phyloP scores from a whole-genome alignment of 2,888 invertebrate species.

The Encarsia formosa region DNA sequence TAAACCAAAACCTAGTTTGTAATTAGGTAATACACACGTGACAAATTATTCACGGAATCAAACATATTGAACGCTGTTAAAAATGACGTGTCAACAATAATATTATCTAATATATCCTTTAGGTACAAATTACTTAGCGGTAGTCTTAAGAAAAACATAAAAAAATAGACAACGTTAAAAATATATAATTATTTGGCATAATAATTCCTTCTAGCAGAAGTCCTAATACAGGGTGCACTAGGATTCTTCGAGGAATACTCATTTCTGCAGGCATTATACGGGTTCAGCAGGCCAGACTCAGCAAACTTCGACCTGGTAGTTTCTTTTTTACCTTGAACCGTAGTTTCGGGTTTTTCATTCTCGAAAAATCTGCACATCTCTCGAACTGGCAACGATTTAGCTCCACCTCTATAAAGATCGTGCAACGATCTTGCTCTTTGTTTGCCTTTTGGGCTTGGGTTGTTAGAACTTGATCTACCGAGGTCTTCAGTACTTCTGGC shows the following conservation, averaged over 20 bases:
- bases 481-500: slow-evolving; percentile 66
- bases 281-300: slow-evolving; percentile 29
- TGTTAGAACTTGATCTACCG: slow-evolving; percentile 43
- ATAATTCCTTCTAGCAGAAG: slow-evolving; percentile 39
- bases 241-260: slow-evolving; percentile 30
- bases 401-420: slow-evolving; percentile 56
- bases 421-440: slow-evolving; percentile 66
- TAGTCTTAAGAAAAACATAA: neutral
- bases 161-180: neutral
- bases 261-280: slow-evolving; percentile 24
- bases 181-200: slow-evolving; percentile 32
- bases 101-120: neutral
- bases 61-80: neutral
- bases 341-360: slow-evolving; percentile 11
- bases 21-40: too few species aligned
- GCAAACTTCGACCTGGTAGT: slow-evolving; percentile 28
- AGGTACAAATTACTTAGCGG: too few species aligned
- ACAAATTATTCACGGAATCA: too few species aligned
- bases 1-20: too few species aligned
- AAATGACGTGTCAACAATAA: neutral
- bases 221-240: slow-evolving; percentile 37
- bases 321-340: slow-evolving; percentile 5
- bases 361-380: slow-evolving; percentile 71
- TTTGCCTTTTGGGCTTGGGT: slow-evolving; percentile 40
- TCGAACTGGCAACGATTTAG: slow-evolving; percentile 58